phyloP scores from a whole-genome alignment of 2,888 invertebrate species.

The Tricholauxania praeusta region DNA sequence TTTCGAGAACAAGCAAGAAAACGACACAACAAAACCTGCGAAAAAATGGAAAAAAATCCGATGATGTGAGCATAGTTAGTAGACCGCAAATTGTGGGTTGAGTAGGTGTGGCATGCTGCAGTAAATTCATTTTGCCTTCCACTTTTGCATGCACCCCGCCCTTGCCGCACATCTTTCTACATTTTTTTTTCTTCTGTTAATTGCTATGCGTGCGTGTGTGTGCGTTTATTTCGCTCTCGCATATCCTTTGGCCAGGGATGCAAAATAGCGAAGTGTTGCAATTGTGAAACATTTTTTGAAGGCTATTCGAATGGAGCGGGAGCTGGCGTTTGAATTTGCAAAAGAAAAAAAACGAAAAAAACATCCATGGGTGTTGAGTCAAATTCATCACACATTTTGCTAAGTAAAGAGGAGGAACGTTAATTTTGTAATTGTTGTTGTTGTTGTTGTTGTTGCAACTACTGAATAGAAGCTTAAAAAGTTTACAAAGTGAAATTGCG shows the following conservation, averaged over 20 bases:
- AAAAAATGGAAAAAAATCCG: constrained; percentile 11
- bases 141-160: constrained; percentile 30
- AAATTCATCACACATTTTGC: neutral
- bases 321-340: neutral
- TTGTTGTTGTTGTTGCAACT: neutral
- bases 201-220: constrained; percentile 28
- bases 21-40: constrained; percentile 6
- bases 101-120: constrained; percentile 59
- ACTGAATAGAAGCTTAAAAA: neutral
- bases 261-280: constrained; percentile 22
- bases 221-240: constrained; percentile 6
- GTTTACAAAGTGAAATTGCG: neutral
- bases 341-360: neutral
- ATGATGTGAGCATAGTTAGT: constrained; percentile 49
- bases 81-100: constrained; percentile 61
- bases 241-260: constrained; percentile 9
- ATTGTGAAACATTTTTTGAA: constrained; percentile 23
- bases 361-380: constrained; percentile 12
- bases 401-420: constrained; percentile 25
- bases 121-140: constrained; percentile 36
- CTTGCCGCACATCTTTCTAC: no score
- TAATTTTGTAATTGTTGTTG: neutral
- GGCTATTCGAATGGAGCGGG: neutral
- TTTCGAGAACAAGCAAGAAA: constrained; percentile 16
- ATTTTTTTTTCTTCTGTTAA: constrained; percentile 42